Percentiles rank a stretch among this genome's conserved stretches.
These are phyloP conservation scores for Urocolius indicus DNA, from an alignment of 2,113 vertebrate genomes.

Conservation along the genomic window DNA sequence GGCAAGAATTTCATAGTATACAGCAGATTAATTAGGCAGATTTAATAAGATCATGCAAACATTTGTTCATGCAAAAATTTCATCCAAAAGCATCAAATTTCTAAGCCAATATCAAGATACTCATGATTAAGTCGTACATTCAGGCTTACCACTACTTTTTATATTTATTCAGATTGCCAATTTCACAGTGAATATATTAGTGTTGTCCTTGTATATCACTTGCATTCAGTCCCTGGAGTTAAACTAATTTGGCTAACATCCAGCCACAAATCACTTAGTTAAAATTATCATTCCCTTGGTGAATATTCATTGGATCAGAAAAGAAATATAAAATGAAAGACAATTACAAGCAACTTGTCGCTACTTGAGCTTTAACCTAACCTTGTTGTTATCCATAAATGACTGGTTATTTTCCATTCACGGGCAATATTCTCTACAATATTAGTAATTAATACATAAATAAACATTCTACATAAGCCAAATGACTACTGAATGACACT, in stretches of 20 bases:
- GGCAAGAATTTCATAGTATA: conserved; percentile 29
- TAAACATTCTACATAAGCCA: background rate
- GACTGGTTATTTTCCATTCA: background rate
- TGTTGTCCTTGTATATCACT: conserved; percentile 65
- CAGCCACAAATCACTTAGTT: conserved; percentile 67
- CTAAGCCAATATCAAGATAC: conserved; percentile 29
- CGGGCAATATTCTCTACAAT: background rate
- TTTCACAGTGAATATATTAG: conserved; percentile 58
- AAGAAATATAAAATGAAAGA: conserved; percentile 62
- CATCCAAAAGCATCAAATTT: conserved; percentile 55
- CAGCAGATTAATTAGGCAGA: conserved; percentile 40
- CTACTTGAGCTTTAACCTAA: conserved; percentile 59
- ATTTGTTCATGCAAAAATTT: conserved; percentile 54
- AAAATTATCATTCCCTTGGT: conserved; percentile 71
- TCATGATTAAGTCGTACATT: conserved; percentile 47
- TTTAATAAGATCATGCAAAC: conserved; percentile 48
- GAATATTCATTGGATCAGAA: conserved; percentile 70
- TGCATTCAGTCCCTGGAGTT: conserved; percentile 44
- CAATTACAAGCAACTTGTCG: conserved; percentile 37
- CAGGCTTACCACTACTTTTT: conserved; percentile 24
- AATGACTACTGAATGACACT: background rate
- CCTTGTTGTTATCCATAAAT: conserved; percentile 15
- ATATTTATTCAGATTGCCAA: conserved; percentile 40
- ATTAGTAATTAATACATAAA: conserved; percentile 14
- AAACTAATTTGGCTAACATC: conserved; percentile 70